A percentile compares a stretch with the other conserved stretches of the same genome.
Conservation (phyloP, 2,888 invertebrate genomes). For the Dolomedes plantarius region DNA sequence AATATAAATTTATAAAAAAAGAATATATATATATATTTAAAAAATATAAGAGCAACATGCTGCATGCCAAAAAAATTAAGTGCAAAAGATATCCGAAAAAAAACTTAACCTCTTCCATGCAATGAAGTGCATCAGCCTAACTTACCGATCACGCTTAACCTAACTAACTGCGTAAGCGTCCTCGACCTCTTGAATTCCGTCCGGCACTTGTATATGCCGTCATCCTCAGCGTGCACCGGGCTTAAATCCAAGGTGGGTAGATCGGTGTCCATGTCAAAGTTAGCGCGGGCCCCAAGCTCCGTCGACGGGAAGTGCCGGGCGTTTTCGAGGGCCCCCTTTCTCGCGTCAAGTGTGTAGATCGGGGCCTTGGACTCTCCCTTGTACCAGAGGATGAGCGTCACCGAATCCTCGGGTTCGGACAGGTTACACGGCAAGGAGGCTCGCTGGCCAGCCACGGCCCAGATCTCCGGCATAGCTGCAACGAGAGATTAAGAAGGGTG, state of each 20-base stretch:
- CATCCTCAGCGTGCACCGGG: conserved; percentile 63
- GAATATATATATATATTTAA: too few species aligned
- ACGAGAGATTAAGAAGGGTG: conserved; percentile 56
- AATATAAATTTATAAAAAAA: too few species aligned
- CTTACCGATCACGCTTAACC: conserved; percentile 71
- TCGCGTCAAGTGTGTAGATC: conserved; percentile 71
- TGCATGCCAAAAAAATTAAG: too few species aligned
- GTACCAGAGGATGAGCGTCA: conserved; percentile 71
- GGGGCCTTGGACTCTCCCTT: conserved; percentile 67
- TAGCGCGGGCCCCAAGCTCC: conserved; percentile 59
- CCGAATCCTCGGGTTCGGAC: conserved; percentile 64
- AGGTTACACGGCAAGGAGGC: conserved; percentile 71
- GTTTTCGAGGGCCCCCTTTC: conserved; percentile 56
- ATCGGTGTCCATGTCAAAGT: conserved; percentile 56
- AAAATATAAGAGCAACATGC: too few species aligned
- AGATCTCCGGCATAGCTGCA: conserved; percentile 70
- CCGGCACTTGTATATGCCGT: conserved; percentile 69
- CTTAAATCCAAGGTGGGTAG: conserved; percentile 56
- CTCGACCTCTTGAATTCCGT: conserved; percentile 68
- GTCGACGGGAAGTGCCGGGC: conserved; percentile 64
- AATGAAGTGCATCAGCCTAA: too few species aligned
- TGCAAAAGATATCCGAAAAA: too few species aligned
- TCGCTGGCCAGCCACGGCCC: conserved; percentile 67
- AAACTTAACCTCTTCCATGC: too few species aligned
- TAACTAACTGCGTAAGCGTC: conserved; percentile 59